Conservation (phyloP, 2,113 vertebrate species). For the Centrocercus urophasianus region DNA sequence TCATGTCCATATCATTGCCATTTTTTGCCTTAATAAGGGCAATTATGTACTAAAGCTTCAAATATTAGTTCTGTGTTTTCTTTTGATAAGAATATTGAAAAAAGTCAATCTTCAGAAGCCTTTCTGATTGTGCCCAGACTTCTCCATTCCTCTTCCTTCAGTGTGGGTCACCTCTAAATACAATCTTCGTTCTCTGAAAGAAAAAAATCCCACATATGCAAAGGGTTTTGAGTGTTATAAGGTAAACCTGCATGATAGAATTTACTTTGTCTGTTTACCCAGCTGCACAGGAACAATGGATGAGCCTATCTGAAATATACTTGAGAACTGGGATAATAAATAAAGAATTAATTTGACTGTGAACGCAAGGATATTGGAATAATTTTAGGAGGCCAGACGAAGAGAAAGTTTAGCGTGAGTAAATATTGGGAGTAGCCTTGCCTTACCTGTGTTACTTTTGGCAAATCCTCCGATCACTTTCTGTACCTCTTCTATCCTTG, state of each 20-base stretch:
- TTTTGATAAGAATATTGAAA: not conserved
- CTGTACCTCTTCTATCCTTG: not conserved
- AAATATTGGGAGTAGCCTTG: constrained; percentile 13
- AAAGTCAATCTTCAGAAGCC: not conserved
- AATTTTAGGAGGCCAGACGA: constrained; percentile 29
- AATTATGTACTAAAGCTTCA: not conserved
- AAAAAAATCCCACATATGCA: not conserved
- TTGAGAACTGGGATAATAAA: constrained; percentile 62
- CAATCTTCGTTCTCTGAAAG: not conserved
- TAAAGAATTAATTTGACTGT: constrained; percentile 64
- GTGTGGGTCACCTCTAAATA: constrained; percentile 13
- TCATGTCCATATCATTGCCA: not conserved
- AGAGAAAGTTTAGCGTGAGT: constrained; percentile 32
- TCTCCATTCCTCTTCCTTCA: not conserved
- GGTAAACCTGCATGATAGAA: constrained; percentile 21
- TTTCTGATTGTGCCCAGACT: not conserved
- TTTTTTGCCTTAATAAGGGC: not conserved
- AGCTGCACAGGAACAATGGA: constrained; percentile 48
- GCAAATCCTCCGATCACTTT: constrained; percentile 23
- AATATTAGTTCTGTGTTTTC: not conserved
- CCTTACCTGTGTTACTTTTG: not conserved
- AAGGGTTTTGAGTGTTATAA: constrained; percentile 15
- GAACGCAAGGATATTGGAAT: constrained; percentile 43
- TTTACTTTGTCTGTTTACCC: constrained; percentile 65
- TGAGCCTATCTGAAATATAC: constrained; percentile 52